Evolutionary conservation across 2,113 vertebrate species (phyloP).

Genomic region (Peromyscus maniculatus): DNA sequence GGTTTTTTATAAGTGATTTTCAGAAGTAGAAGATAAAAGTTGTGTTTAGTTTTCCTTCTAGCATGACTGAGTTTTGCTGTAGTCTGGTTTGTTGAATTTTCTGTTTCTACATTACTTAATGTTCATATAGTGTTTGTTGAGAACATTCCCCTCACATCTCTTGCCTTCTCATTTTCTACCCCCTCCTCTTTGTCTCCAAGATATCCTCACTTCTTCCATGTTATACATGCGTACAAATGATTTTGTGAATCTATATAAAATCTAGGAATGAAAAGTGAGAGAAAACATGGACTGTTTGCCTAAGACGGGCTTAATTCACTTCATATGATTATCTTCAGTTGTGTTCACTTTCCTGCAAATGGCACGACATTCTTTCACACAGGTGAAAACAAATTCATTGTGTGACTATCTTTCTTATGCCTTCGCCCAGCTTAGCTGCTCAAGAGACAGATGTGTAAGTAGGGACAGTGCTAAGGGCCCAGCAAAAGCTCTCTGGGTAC

Average conservation of each 20-base stretch:
- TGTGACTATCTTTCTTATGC: neutral
- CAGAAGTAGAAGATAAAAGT: neutral
- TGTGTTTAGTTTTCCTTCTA: neutral
- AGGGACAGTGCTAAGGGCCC: neutral
- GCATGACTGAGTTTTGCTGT: neutral
- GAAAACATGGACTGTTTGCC: neutral
- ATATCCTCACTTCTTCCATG: neutral
- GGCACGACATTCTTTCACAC: neutral
- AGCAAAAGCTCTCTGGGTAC: neutral
- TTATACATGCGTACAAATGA: neutral
- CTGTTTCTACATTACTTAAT: neutral
- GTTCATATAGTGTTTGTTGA: neutral
- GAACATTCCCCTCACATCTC: neutral
- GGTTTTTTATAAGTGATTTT: neutral
- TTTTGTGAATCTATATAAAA: neutral
- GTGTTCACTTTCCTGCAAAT: neutral
- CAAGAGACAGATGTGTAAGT: accelerated
- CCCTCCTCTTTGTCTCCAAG: neutral
- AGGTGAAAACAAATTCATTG: neutral
- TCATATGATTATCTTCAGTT: neutral
- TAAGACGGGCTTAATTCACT: neutral
- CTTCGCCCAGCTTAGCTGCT: neutral
- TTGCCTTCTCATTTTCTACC: neutral
- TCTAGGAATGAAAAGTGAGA: neutral
- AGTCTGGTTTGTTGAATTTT: neutral